These are phyloP conservation scores for Bombylius major DNA, from an alignment of 2,888 invertebrate species.

Conservation along the genomic window DNA sequence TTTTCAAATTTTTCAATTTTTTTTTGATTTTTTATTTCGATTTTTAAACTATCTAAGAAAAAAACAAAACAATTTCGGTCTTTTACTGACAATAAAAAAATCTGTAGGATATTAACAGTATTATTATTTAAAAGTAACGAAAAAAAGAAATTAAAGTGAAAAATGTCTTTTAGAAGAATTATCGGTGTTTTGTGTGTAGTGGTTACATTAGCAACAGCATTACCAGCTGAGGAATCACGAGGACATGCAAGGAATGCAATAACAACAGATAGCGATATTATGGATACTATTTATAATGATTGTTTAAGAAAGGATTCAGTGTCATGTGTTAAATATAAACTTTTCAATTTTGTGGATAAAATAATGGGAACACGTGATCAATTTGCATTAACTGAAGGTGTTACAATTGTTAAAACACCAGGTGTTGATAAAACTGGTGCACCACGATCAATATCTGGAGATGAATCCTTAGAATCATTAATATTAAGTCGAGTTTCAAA, in stretches of 20 bases:
- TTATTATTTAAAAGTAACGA: background rate
- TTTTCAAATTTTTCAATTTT: conserved; percentile 1
- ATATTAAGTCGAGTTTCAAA: conserved; percentile 55
- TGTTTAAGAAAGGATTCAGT: conserved; percentile 73
- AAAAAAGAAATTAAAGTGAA: conserved; percentile 8
- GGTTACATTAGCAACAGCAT: conserved; percentile 45
- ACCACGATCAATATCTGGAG: conserved; percentile 55
- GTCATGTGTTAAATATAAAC: conserved; percentile 74
- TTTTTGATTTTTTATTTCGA: background rate
- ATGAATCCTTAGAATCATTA: conserved; percentile 51
- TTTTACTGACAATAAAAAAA: background rate
- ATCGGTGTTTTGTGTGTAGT: conserved; percentile 43
- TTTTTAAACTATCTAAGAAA: no score
- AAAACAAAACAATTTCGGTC: background rate
- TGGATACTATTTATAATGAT: conserved; percentile 63
- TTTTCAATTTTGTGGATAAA: conserved; percentile 77
- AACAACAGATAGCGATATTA: conserved; percentile 60
- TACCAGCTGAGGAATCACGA: conserved; percentile 57
- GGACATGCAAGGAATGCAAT: conserved; percentile 44
- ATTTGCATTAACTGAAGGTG: conserved; percentile 67
- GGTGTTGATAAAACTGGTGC: conserved; percentile 56
- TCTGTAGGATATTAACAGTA: background rate
- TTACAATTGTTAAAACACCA: conserved; percentile 66
- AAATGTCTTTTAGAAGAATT: conserved; percentile 39
- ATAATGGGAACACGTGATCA: conserved; percentile 68